Evolutionary conservation across 2,888 invertebrate species (phyloP), one percentile per base, ranked within the genome.

Genomic region (Seira musarum): DNA sequence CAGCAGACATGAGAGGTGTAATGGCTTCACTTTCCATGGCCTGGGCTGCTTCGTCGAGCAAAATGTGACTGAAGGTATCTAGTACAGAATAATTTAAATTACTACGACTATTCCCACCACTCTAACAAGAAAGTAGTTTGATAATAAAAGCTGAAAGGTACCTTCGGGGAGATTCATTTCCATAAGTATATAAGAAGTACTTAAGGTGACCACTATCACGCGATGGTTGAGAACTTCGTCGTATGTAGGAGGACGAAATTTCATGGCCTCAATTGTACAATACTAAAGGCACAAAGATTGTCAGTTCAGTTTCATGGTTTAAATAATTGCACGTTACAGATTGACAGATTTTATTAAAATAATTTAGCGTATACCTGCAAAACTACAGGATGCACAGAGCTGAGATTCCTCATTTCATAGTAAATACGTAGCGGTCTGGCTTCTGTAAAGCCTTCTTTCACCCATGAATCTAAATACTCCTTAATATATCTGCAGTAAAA

Each of bases 41-140:
- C 88, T 96, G 95, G 0, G 95, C 95, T 0, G 95, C 95, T 90
- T 96, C 96, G 88, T 96, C 96, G 68, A 96, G 90, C 76, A 96
- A 91, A 83, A 96, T 94, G 89, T 96, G 95, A 0, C 94, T 94
- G 87, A 95, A 94, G 85, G 91, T 91, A 49, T 91, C 91, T 91
- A 81, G 17, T 60, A 25, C 19, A 25, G 3, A 13, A 22, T 72
- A 64, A 72, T 71, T 53, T 13, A 70, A 70, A 3, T 67, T n/a
- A n/a, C n/a, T n/a, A n/a, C n/a, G n/a, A n/a, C n/a, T n/a, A n/a
- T n/a, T n/a, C n/a, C n/a, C n/a, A n/a, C n/a, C n/a, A n/a, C n/a
- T n/a, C n/a, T n/a, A n/a, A n/a, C n/a, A n/a, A n/a, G n/a, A n/a
- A n/a, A n/a, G n/a, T n/a, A n/a, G n/a, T n/a, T n/a, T n/a, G n/a